These are phyloP conservation scores for Drosophila prostipennis DNA, from an alignment of 2,888 invertebrate species.

Conservation along the genomic window DNA sequence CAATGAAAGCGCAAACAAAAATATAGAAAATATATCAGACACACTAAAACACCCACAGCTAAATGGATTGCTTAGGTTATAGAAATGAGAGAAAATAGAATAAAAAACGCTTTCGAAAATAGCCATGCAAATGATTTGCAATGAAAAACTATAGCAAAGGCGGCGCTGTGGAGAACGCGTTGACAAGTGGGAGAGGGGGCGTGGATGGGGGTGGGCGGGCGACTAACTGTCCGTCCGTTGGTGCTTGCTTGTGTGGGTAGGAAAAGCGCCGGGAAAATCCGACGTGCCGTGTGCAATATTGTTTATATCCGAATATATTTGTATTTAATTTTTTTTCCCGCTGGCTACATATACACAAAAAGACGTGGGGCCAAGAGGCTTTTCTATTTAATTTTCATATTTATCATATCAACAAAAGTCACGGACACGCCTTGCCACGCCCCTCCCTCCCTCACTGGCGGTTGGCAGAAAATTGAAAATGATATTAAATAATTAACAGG, in stretches of 20 bases:
- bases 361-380: constrained; percentile 9
- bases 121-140: constrained; percentile 81
- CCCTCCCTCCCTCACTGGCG: constrained; percentile 20
- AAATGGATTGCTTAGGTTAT: constrained; percentile 39
- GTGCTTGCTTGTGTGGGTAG: constrained; percentile 61
- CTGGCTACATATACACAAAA: constrained; percentile 32
- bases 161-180: constrained; percentile 57
- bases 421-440: constrained; percentile 66
- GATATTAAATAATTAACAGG: constrained; percentile 77
- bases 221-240: constrained; percentile 40
- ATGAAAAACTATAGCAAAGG: constrained; percentile 66
- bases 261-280: constrained; percentile 39
- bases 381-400: constrained; percentile 75
- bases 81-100: constrained; percentile 41
- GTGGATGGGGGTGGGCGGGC: constrained; percentile 9
- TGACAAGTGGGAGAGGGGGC: constrained; percentile 54
- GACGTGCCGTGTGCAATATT: constrained; percentile 84
- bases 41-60: constrained; percentile 14
- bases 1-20: constrained; percentile 71
- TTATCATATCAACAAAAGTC: constrained; percentile 80
- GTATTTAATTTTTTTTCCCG: constrained; percentile 53
- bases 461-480: constrained; percentile 72
- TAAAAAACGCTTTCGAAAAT: constrained; percentile 76
- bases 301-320: constrained; percentile 79
- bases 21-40: constrained; percentile 47